Conservation (phyloP, 2,888 invertebrate species). For the Ormyrus thymus region DNA sequence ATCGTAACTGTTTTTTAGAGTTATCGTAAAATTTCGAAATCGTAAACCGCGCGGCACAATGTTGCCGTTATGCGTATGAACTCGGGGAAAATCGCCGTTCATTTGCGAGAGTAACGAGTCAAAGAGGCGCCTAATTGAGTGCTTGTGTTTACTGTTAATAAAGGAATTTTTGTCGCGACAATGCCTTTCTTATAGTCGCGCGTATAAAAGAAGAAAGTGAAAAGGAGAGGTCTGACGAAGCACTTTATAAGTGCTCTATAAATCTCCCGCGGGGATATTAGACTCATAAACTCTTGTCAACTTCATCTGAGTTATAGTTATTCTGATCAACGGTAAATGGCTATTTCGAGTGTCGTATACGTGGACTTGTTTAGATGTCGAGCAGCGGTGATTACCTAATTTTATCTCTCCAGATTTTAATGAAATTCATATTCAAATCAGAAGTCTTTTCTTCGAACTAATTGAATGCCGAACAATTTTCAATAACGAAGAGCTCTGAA, state of each 20-base stretch:
- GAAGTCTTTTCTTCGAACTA: neutral
- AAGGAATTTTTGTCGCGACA: neutral
- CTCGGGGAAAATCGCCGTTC: neutral
- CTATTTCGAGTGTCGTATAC: too few relatives aligned
- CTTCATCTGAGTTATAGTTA: conserved; percentile 16
- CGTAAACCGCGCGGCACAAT: too few relatives aligned
- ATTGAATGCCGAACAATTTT: neutral
- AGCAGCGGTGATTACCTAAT: neutral
- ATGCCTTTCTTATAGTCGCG: neutral
- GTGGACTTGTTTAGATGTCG: neutral
- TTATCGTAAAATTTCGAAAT: too few relatives aligned
- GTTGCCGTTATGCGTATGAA: too few relatives aligned
- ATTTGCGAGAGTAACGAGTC: neutral
- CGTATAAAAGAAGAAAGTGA: neutral
- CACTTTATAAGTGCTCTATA: conserved; percentile 10
- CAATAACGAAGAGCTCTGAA: neutral
- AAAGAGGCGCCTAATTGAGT: neutral
- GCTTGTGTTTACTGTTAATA: too few relatives aligned
- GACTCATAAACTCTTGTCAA: conserved; percentile 13
- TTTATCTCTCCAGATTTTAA: neutral
- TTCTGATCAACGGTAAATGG: conserved; percentile 10
- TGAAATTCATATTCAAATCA: neutral
- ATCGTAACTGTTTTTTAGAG: too few relatives aligned
- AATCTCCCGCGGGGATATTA: conserved; percentile 8
- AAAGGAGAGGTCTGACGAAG: neutral